These are phyloP conservation scores for Xestia c-nigrum DNA, from an alignment of 2,888 invertebrate species.

Conservation along the genomic window DNA sequence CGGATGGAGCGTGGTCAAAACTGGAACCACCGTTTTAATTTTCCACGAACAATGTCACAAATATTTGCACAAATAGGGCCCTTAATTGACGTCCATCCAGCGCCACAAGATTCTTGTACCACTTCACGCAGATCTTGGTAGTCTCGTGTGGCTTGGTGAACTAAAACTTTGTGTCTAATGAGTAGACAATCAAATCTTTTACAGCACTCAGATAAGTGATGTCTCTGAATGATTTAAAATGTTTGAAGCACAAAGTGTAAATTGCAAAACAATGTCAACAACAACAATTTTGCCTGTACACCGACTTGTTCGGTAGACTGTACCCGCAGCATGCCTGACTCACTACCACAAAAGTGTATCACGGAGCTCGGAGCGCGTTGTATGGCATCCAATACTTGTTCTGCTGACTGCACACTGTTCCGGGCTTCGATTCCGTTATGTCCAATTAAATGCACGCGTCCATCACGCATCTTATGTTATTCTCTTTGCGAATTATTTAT, in stretches of 20 bases:
- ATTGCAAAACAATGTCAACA: not conserved
- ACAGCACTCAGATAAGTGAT: not conserved
- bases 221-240: not conserved
- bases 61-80: not conserved
- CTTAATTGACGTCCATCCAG: not conserved
- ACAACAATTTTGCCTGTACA: not conserved
- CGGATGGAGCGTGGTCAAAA: not conserved
- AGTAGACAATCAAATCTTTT: not conserved
- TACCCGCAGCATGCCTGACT: constrained; percentile 39
- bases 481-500: constrained; percentile 46
- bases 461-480: constrained; percentile 63
- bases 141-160: not conserved
- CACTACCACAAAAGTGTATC: constrained; percentile 55
- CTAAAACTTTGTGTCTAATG: not conserved
- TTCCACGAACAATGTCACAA: not conserved
- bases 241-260: not conserved
- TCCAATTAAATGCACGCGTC: constrained; percentile 73
- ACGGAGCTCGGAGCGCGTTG: constrained; percentile 44
- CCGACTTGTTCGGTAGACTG: not conserved
- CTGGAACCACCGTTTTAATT: not conserved
- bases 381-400: constrained; percentile 69
- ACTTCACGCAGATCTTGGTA: not conserved
- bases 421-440: constrained; percentile 77
- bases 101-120: not conserved
- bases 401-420: constrained; percentile 75